phyloP scores from a whole-genome alignment of 1,140 invertebrate species.

The Tetragonula clypearis region DNA sequence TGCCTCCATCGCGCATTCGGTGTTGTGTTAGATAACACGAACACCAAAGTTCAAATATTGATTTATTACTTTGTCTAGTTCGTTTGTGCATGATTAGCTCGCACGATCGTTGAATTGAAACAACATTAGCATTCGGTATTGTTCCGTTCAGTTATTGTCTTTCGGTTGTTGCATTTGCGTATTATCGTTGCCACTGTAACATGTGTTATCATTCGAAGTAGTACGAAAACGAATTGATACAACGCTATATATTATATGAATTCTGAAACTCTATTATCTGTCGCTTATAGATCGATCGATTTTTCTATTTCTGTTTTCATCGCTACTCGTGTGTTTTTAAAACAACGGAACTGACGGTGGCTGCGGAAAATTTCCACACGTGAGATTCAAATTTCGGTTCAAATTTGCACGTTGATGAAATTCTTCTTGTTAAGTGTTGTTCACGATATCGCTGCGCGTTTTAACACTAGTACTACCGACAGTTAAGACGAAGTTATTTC shows the following conservation, averaged over 20 bases:
- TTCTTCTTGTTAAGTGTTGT: too few relatives aligned
- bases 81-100: neutral
- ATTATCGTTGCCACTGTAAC: neutral
- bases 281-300: neutral
- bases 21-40: too few relatives aligned
- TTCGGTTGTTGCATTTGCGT: neutral
- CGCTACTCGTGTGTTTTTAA: neutral
- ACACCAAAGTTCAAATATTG: neutral
- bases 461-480: too few relatives aligned
- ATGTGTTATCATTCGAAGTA: neutral
- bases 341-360: too few relatives aligned
- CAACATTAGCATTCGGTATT: neutral
- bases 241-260: too few relatives aligned
- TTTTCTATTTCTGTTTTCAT: neutral
- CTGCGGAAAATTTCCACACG: too few relatives aligned
- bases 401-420: too few relatives aligned
- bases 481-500: too few relatives aligned
- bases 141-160: neutral
- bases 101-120: neutral
- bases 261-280: too few relatives aligned
- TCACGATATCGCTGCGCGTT: too few relatives aligned
- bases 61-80: neutral
- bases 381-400: too few relatives aligned
- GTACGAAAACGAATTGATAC: neutral
- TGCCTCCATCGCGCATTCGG: too few relatives aligned